Conservation (phyloP, 2,797 vertebrate species). For the Amblyraja radiata region DNA sequence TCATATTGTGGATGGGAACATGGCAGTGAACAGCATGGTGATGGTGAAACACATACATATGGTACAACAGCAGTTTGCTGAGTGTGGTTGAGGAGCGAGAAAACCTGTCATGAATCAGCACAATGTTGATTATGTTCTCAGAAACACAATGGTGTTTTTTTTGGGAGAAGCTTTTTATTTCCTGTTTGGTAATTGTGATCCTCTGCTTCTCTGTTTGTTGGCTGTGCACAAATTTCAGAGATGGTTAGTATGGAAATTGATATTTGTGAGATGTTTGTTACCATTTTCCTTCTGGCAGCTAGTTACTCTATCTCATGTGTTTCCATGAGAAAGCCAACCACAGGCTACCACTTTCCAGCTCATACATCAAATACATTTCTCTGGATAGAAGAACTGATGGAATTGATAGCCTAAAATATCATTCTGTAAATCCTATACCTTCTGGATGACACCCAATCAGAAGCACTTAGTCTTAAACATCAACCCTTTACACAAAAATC, state of each 20-base stretch:
- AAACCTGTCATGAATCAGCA: background rate
- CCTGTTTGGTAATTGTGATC: background rate
- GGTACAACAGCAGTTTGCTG: background rate
- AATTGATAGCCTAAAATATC: background rate
- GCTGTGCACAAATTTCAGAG: background rate
- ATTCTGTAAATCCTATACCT: background rate
- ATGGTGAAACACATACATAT: background rate
- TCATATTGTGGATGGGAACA: background rate
- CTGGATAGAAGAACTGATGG: background rate
- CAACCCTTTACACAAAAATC: background rate
- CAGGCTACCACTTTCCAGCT: background rate
- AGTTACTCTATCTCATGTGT: background rate
- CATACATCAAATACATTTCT: background rate
- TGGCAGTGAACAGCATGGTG: too few relatives aligned
- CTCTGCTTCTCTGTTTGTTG: background rate
- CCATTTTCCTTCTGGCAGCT: background rate
- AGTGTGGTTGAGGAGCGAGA: background rate
- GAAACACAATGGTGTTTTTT: background rate
- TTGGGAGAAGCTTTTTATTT: background rate
- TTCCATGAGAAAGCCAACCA: background rate
- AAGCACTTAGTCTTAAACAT: background rate
- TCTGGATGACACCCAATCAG: background rate
- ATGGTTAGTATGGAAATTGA: background rate
- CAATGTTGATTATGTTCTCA: background rate
- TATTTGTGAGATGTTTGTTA: background rate